Base-by-base conservation (phyloP, 1,140 invertebrate species). In the Brachionus calyciflorus region DNA sequence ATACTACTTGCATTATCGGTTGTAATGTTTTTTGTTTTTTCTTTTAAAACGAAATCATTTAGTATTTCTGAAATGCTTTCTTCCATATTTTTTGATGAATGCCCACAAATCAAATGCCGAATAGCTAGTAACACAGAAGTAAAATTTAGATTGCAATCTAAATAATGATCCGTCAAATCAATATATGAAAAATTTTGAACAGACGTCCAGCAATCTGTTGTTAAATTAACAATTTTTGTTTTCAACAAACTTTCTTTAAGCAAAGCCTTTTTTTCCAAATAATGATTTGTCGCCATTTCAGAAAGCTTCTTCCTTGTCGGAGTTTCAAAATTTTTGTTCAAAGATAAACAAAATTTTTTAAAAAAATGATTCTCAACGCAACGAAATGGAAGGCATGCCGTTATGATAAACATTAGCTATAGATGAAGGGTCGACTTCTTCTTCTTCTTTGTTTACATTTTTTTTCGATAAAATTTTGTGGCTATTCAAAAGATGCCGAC, bases 141-240 rank as follows among this genome's bases (percentile, higher is more conserved):
- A 21, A 68, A 19, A 21, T 68, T 41, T n/a, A 44, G 24, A 14
- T 68, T 48, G 21, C 40, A 26, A 26, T 68, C 44, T 0, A 68
- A 21, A 68, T 37, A 68, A 68, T 68, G 63, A 21, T n/a, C 63
- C 19, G 28, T 68, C 26, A 68, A 41, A 12, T 14, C 26, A 14
- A 68, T 41, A 48, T 68, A 68, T 14, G 63, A 68, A 68, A 68
- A 41, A 48, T 44, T 68, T 44, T 68, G 63, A 17, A 68, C 30
- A 21, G 33, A 68, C n/a, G 63, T 68, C 37, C 63, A 68, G 3
- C 63, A 68, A 68, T 68, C 63, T 28, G 44, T 68, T 3, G 63
- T 68, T 5, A 68, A 26, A 68, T 17, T 68, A n/a, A 68, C 40
- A 37, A 24, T 0, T 40, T 2, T 24, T 0, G 37, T 33, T 26